A percentile compares a stretch with the other conserved stretches of the same genome.
These are phyloP conservation scores for Trinectes maculatus DNA, from an alignment of 2,113 vertebrate genomes.

Conservation along the genomic window DNA sequence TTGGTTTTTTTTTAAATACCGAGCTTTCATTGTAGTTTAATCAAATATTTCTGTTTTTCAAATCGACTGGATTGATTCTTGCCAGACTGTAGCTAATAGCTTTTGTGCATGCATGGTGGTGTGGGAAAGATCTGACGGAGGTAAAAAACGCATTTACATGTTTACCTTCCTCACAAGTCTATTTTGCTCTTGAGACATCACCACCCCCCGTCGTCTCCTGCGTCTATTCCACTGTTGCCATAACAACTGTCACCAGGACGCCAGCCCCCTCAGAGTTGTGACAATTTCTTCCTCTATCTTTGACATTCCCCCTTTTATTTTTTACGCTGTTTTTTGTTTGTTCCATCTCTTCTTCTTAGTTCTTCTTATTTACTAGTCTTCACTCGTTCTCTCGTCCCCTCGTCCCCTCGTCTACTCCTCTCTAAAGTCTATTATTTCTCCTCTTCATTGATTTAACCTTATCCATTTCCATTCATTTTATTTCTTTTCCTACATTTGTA, in stretches of 20 bases:
- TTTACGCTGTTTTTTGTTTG: background rate
- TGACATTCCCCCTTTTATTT: slow-evolving; percentile 8
- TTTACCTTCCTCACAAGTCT: slow-evolving; percentile 41
- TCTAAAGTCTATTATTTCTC: too few species aligned
- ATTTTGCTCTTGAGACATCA: slow-evolving; percentile 53
- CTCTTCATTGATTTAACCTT: background rate
- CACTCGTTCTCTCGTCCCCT: too few species aligned
- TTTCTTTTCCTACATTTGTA: background rate
- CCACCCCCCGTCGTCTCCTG: slow-evolving; percentile 37
- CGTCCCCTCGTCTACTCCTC: too few species aligned
- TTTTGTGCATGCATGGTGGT: too few species aligned
- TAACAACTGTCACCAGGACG: slow-evolving; percentile 63
- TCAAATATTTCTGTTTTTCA: too few species aligned
- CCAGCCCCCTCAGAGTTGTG: slow-evolving; percentile 31
- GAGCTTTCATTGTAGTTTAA: too few species aligned
- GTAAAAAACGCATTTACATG: slow-evolving; percentile 20
- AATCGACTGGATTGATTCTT: too few species aligned
- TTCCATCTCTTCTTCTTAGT: background rate
- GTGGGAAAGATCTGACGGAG: background rate
- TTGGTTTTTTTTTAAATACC: too few species aligned
- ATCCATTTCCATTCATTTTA: background rate
- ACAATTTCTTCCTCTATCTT: slow-evolving; percentile 35
- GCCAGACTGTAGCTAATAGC: too few species aligned
- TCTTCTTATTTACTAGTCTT: background rate
- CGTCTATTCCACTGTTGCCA: slow-evolving; percentile 59